Evolutionary conservation across 2,888 invertebrate species (phyloP), one percentile per base, ranked within the genome.

Genomic region (Heteromyza rotundicornis): DNA sequence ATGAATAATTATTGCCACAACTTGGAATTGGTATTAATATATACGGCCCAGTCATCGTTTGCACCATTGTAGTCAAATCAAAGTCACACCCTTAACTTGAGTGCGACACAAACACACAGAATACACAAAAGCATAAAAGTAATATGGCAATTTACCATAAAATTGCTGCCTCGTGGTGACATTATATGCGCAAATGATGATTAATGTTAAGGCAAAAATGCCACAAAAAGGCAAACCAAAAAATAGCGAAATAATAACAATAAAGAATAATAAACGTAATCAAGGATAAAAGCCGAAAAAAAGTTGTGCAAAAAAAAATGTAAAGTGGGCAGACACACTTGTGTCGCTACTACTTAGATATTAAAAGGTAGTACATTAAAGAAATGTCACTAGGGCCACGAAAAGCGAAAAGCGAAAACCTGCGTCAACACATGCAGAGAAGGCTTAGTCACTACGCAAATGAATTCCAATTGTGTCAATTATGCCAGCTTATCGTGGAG

Each of bases 401-500:
- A n/a, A n/a, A n/a, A n/a, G n/a, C n/a, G n/a, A n/a, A n/a, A n/a
- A n/a, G n/a, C n/a, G n/a, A n/a, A n/a, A n/a, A n/a, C n/a, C n/a
- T n/a, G n/a, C n/a, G n/a, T n/a, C n/a, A n/a, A n/a, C n/a, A n/a
- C n/a, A n/a, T n/a, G n/a, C n/a, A n/a, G n/a, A n/a, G n/a, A n/a
- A n/a, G n/a, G n/a, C n/a, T n/a, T n/a, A n/a, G n/a, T n/a, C n/a
- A n/a, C n/a, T n/a, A n/a, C n/a, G n/a, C n/a, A n/a, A n/a, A n/a
- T n/a, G n/a, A 75, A 74, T 74, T 75, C 72, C 76, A 74, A 74
- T 74, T 74, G 74, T 74, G 74, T 74, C 74, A 76, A 76, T 74
- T 74, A 74, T 62, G 73, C 68, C 65, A 67, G 73, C 68, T 73
- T 73, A 74, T 73, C 72, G 74, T 54, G 35, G 56, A 32, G 23